Base-by-base conservation (phyloP, 2,888 invertebrate genomes). In the Loripinus fragilis region DNA sequence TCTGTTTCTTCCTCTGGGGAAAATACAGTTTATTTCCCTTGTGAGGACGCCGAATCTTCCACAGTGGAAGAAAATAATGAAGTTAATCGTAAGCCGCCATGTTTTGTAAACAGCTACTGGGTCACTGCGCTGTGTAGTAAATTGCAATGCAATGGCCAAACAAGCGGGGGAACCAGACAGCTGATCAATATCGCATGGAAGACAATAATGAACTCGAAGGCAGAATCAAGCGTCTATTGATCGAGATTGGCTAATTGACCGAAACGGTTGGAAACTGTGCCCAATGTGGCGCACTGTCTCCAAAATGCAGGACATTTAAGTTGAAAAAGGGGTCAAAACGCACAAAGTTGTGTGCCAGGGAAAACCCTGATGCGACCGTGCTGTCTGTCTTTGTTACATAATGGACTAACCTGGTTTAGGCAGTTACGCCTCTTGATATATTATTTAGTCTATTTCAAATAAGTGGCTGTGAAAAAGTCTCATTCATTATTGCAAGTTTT, bases 151-250 rank as follows among this genome's bases (percentile, higher is more conserved):
- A 8, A 25, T 8, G 25, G 3, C 10, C 17, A 48, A 17, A 20
- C 20, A 10, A 48, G 48, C 7, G 48, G 12, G 17, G 48, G 48
- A 5, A 48, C 17, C 48, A 48, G 20, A 48, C 20, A 20, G n/a
- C n/a, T n/a, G 20, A 48, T 48, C 17, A 48, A 48, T 48, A 48
- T 48, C 48, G 25, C 52, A 52, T 52, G 52, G 52, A 52, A 25
- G 52, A 52, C 7, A 25, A 52, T 15, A 52, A 8, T 52, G 25
- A 8, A 23, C 7, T 5, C 5, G 7, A n/a, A 25, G 2, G 52
- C 52, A 52, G 15, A 52, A 7, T 52, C 23, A 25, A 25, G 25
- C 5, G 10, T n/a, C 23, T 5, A 25, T 25, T 52, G 7, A 25
- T 2, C n/a, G n/a, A n/a, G n/a, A 25, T 5, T 25, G 52, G 3